These are phyloP conservation scores for Ceratothoa steindachneri DNA, from an alignment of 2,888 invertebrate genomes.

Conservation along the genomic window DNA sequence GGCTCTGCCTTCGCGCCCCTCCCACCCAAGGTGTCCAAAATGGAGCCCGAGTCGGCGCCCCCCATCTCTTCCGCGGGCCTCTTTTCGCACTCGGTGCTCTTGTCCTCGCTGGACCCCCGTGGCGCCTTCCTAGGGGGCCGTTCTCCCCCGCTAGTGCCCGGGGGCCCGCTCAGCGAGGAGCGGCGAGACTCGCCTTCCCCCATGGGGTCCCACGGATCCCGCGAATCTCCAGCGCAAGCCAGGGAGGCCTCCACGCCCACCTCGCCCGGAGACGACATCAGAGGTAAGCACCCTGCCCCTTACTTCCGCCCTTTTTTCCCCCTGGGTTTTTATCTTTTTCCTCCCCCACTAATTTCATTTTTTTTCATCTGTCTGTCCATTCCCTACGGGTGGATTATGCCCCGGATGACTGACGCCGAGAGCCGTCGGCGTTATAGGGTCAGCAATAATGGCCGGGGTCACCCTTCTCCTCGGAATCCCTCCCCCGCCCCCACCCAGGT, in stretches of 20 bases:
- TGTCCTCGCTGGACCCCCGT: constrained; percentile 37
- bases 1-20: constrained; percentile 43
- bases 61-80: constrained; percentile 28
- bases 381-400: too few relatives aligned
- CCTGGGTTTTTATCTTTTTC: not conserved
- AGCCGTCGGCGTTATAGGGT: too few relatives aligned
- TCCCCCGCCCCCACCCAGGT: not conserved
- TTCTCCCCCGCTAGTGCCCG: constrained; percentile 24
- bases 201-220: constrained; percentile 36
- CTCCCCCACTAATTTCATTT: not conserved
- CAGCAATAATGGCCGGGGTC: too few relatives aligned
- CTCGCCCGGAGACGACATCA: constrained; percentile 33
- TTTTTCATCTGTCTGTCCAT: not conserved
- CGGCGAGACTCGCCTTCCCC: constrained; percentile 41
- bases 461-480: not conserved
- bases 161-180: constrained; percentile 25
- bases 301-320: not conserved
- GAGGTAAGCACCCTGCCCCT: constrained; percentile 25
- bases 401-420: too few relatives aligned
- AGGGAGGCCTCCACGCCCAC: constrained; percentile 41
- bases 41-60: constrained; percentile 30
- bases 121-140: constrained; percentile 31
- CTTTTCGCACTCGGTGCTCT: constrained; percentile 30
- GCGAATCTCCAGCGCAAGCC: constrained; percentile 42
- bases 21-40: constrained; percentile 34